Percentiles rank a stretch among this genome's conserved stretches.
phyloP scores from a whole-genome alignment of 2,797 vertebrate genomes.

The Gouania willdenowi region DNA sequence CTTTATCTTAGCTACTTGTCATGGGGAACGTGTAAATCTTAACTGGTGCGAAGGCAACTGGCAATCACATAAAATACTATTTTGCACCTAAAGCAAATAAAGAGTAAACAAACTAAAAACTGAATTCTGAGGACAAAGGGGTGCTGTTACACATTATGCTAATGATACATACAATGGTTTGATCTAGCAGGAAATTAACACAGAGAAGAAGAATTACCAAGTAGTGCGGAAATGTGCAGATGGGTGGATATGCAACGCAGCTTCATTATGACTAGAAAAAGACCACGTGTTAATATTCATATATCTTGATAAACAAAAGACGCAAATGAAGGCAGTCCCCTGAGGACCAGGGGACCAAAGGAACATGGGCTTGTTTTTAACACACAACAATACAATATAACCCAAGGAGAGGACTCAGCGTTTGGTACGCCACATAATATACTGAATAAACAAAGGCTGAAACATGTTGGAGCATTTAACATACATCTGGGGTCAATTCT shows the following conservation, averaged over 20 bases:
- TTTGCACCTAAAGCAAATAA: constrained; percentile 65
- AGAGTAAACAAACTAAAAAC: constrained; percentile 62
- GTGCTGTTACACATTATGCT: constrained; percentile 53
- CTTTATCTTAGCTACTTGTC: constrained; percentile 47
- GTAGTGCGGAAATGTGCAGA: constrained; percentile 64
- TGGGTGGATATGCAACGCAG: constrained; percentile 55
- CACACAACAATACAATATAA: too few species aligned
- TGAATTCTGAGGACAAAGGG: constrained; percentile 20
- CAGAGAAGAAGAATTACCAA: constrained; percentile 48
- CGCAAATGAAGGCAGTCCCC: constrained; percentile 48
- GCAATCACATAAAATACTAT: constrained; percentile 47
- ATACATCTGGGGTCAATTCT: constrained; percentile 57
- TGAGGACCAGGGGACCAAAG: constrained; percentile 47
- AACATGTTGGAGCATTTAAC: constrained; percentile 58
- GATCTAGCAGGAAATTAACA: constrained; percentile 64
- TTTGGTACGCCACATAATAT: constrained; percentile 11
- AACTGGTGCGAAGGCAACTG: constrained; percentile 39
- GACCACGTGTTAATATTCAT: constrained; percentile 60
- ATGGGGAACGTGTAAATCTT: constrained; percentile 49
- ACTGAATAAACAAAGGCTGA: constrained; percentile 42
- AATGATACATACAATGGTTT: constrained; percentile 47
- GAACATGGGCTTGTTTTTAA: constrained; percentile 42
- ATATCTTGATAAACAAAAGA: constrained; percentile 72
- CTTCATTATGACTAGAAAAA: constrained; percentile 62
- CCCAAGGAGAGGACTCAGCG: constrained; percentile 36